These are phyloP conservation scores for Mastomys natalensis DNA, from an alignment of 2,113 vertebrate genomes.

Conservation along the genomic window DNA sequence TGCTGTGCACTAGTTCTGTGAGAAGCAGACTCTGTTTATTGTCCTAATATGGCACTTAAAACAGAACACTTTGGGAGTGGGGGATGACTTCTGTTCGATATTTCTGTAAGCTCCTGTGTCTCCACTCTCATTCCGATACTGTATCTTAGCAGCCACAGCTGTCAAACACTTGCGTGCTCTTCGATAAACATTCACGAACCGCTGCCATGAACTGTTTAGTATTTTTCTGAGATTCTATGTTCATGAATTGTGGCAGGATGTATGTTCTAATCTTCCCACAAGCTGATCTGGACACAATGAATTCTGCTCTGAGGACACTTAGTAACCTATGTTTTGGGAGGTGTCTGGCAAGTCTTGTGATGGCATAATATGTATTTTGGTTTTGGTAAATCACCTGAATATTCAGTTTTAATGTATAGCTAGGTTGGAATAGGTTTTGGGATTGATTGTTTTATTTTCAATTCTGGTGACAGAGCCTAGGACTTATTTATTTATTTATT, in stretches of 20 bases:
- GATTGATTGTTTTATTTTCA: background rate
- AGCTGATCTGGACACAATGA: background rate
- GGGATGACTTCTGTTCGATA: background rate
- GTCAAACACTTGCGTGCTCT: background rate
- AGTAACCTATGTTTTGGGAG: background rate
- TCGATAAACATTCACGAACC: background rate
- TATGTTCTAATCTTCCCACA: background rate
- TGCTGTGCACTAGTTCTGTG: conserved; percentile 66
- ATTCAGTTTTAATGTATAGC: background rate
- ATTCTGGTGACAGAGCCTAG: background rate
- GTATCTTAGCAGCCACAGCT: no score
- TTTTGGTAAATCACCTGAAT: background rate
- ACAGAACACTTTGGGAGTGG: background rate
- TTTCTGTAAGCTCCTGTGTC: background rate
- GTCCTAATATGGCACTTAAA: conserved; percentile 66
- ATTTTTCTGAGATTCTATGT: background rate
- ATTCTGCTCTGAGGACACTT: background rate
- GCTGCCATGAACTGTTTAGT: background rate
- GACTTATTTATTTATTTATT: no score
- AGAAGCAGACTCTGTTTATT: conserved; percentile 63
- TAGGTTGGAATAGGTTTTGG: background rate
- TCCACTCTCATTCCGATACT: background rate
- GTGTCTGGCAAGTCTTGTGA: background rate
- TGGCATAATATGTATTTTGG: background rate
- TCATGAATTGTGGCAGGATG: background rate